Percentiles rank a stretch among this genome's conserved stretches.
phyloP scores from a whole-genome alignment of 2,888 invertebrate species.

The Petrolisthes cinctipes region DNA sequence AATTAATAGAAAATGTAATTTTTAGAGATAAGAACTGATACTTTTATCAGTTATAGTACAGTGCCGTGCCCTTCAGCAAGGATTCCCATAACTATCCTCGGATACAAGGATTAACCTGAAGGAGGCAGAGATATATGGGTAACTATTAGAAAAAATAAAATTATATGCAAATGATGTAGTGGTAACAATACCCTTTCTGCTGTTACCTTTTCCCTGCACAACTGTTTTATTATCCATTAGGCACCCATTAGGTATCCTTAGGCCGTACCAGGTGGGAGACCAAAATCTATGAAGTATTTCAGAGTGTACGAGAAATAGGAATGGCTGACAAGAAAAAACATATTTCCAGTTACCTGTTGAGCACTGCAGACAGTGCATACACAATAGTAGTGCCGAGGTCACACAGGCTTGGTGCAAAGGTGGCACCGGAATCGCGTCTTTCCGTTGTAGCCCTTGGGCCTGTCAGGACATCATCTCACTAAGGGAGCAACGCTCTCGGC shows the following conservation, averaged over 20 bases:
- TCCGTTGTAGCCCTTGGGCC: slow-evolving; percentile 4
- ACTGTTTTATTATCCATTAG: no score
- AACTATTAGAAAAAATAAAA: not conserved
- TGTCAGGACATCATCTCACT: not conserved
- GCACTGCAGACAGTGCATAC: not conserved
- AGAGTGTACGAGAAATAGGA: not conserved
- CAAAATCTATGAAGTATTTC: not conserved
- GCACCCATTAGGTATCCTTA: no score
- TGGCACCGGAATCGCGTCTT: slow-evolving; percentile 11
- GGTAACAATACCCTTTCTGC: no score
- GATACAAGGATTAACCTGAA: no score
- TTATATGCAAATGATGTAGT: not conserved
- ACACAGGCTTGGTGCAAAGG: not conserved
- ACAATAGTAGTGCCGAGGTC: not conserved
- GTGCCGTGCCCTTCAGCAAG: not conserved
- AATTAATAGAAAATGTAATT: not conserved
- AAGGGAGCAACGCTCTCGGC: slow-evolving; percentile 14
- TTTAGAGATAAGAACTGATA: not conserved
- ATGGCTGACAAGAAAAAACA: not conserved
- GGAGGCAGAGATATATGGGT: not conserved
- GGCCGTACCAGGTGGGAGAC: not conserved
- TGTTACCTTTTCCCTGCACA: not conserved
- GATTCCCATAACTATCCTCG: not conserved
- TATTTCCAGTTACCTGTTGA: not conserved
- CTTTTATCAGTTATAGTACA: not conserved